Base-by-base conservation (phyloP, 2,113 vertebrate species). In the Tenebrosternarchus preto region DNA sequence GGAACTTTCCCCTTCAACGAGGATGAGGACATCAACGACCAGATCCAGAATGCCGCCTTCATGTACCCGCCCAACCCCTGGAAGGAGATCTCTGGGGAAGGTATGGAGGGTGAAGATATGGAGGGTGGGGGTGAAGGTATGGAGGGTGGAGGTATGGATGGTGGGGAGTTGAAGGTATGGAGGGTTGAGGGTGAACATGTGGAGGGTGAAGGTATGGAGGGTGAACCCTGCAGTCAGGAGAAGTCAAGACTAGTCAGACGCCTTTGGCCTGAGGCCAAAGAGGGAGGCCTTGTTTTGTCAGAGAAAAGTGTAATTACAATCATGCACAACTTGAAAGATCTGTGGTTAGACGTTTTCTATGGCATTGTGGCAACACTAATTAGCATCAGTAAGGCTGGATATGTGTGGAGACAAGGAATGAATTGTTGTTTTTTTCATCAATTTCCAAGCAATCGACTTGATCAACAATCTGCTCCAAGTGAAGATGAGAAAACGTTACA, bases 401-500 rank as follows among this genome's bases (percentile, higher is more conserved):
- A 19, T 77, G n/a, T 56, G n/a, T 11, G 2, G 0, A 68, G 2
- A 50, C 12, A 15, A 50, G 2, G 5, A 17, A 31, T 20, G 6
- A 53, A 77, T 22, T 25, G n/a, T 50, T 75, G 22, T 57, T 4
- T 11, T 33, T 33, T 67, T 2, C 2, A 7, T 6, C 85, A 85
- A 82, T 75, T 15, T 20, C 83, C 77, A 90, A 99, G 97, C 97
- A 77, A 99, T 95, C 83, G 97, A 99, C 90, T 92, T 99, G 89
- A 98, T 99, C 92, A 98, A 98, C 89, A 99, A 99, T 88, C 94
- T 99, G 79, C 96, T 99, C 83, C 97, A 99, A 92, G 97, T 99
- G 88, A 99, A 99, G 91, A 99, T 99, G 97, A 97, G 97, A 87
- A 98, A 99, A 88, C 95, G 97, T 80, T 99, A 95, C 91, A 99